These are phyloP conservation scores for Dicentrarchus labrax DNA, from an alignment of 2,113 vertebrate genomes.

Conservation along the genomic window DNA sequence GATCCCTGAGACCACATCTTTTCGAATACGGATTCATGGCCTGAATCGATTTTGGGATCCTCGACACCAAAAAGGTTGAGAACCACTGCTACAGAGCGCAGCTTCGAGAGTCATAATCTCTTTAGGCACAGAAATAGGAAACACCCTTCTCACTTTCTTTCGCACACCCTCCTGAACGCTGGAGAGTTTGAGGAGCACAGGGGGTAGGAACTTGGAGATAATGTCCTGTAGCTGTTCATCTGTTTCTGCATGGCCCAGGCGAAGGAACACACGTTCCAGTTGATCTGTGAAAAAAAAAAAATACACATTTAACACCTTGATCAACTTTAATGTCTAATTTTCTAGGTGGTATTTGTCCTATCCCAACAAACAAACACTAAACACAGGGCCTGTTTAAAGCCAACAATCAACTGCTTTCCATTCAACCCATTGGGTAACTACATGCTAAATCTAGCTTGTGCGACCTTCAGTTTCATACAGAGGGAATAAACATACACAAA, in stretches of 20 bases:
- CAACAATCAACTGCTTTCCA: not conserved
- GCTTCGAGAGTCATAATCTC: not conserved
- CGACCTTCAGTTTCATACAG: slow-evolving; percentile 26
- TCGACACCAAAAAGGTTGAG: too few species aligned
- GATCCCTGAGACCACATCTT: too few species aligned
- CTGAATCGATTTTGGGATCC: too few species aligned
- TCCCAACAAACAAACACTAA: not conserved
- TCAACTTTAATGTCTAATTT: not conserved
- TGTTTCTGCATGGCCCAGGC: slow-evolving; percentile 97
- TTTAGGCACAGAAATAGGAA: slow-evolving; percentile 7
- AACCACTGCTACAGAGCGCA: too few species aligned
- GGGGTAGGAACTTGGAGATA: slow-evolving; percentile 98
- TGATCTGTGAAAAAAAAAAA: slow-evolving; percentile 87
- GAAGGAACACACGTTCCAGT: slow-evolving; percentile 97
- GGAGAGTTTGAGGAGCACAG: slow-evolving; percentile 97
- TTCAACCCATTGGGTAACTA: not conserved
- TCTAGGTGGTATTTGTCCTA: not conserved
- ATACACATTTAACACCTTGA: not conserved
- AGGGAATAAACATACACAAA: not conserved
- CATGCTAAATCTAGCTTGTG: not conserved
- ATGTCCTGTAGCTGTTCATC: slow-evolving; percentile 98
- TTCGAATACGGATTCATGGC: too few species aligned
- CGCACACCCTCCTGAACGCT: slow-evolving; percentile 98
- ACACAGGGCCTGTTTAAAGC: not conserved
- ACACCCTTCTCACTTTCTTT: slow-evolving; percentile 91